phyloP scores from a whole-genome alignment of 2,888 invertebrate genomes.

The Suillia variegata region DNA sequence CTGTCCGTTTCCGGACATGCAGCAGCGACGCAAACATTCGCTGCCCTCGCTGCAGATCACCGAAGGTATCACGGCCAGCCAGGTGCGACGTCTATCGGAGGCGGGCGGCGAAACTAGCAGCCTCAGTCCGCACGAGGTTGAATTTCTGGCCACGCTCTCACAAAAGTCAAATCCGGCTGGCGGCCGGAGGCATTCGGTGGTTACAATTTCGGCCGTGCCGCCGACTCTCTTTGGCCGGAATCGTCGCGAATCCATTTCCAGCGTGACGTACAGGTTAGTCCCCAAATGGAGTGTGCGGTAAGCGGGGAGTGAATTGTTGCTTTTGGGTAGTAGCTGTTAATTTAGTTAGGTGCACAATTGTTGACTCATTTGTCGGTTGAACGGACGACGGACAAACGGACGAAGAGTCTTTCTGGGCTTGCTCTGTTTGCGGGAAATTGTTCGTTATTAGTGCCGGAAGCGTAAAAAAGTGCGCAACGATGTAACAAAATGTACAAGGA shows the following conservation, averaged over 20 bases:
- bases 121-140: slow-evolving; percentile 79
- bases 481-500: too few relatives aligned
- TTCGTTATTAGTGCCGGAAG: too few relatives aligned
- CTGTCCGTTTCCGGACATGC: slow-evolving; percentile 78
- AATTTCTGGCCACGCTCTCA: slow-evolving; percentile 83
- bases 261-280: slow-evolving; percentile 67
- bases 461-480: too few relatives aligned
- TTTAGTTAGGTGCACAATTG: slow-evolving; percentile 26
- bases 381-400: too few relatives aligned
- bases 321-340: slow-evolving; percentile 4
- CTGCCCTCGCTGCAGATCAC: slow-evolving; percentile 84
- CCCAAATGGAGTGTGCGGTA: slow-evolving; percentile 1
- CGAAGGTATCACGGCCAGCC: slow-evolving; percentile 84
- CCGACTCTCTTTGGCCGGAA: slow-evolving; percentile 79
- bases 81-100: slow-evolving; percentile 82
- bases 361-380: too few relatives aligned
- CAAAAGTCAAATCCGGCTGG: slow-evolving; percentile 70
- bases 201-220: slow-evolving; percentile 83
- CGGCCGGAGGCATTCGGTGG: slow-evolving; percentile 83
- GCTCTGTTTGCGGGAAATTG: too few relatives aligned
- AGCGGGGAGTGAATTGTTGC: neutral
- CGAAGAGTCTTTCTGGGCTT: too few relatives aligned
- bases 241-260: slow-evolving; percentile 81
- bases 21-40: slow-evolving; percentile 80
- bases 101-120: slow-evolving; percentile 76